Base-by-base conservation (phyloP, 2,888 invertebrate species). In the Drymonia ruficornis region DNA sequence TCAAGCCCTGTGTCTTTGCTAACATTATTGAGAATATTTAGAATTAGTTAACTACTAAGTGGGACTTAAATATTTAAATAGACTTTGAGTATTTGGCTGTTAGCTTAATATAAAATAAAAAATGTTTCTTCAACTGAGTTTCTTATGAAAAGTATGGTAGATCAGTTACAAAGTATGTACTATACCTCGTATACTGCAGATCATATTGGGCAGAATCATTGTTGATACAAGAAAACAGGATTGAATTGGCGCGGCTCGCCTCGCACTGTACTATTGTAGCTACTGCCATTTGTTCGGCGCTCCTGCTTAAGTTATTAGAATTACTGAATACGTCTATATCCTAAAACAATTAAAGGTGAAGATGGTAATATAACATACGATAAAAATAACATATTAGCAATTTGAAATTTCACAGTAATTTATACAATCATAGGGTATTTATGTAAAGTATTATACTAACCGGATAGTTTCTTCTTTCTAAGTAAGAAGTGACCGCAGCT, bases 121-220 rank as follows among this genome's bases (percentile, higher is more conserved):
- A n/a, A n/a, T n/a, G n/a, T n/a, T n/a, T n/a, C n/a, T n/a, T n/a
- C n/a, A n/a, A n/a, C n/a, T n/a, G n/a, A n/a, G n/a, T n/a, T n/a
- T n/a, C n/a, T n/a, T n/a, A n/a, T n/a, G n/a, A n/a, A n/a, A n/a
- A n/a, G n/a, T n/a, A n/a, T n/a, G n/a, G n/a, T n/a, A n/a, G n/a
- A n/a, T n/a, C n/a, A n/a, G 36, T 36, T 36, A 36, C 36, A 36
- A 3, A 42, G 1, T n/a, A n/a, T n/a, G 43, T 19, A 43, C 13
- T 19, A 1, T 92, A 96, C 94, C 95, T 96, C 31, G 94, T 93
- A 74, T 96, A 97, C 68, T 96, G 96, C 61, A 95, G 94, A 77
- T 97, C 96, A 55, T 96, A 95, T 65, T 95, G 94, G 23, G 93
- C 91, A 43, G 95, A 95, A 79, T 97, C 96, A 76, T 95, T 96